Percentiles rank a stretch among this genome's conserved stretches.
phyloP scores from a whole-genome alignment of 2,888 invertebrate species.

The Stenichneumon culpator region DNA sequence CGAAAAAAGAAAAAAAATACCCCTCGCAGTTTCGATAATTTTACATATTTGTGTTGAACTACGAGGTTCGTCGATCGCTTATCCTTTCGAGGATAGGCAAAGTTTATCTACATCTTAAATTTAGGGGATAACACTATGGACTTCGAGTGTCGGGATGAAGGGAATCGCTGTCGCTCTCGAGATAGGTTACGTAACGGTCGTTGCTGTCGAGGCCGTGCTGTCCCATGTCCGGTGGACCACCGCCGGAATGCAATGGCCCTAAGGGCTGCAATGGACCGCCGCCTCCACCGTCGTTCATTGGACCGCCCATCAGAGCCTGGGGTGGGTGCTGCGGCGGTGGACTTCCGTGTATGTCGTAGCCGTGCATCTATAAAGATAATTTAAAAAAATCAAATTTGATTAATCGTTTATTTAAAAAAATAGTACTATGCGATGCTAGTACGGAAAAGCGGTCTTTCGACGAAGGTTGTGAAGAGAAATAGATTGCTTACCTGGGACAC shows the following conservation, averaged over 20 bases:
- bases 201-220: constrained; percentile 92
- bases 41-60: neutral
- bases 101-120: constrained; percentile 76
- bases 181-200: constrained; percentile 96
- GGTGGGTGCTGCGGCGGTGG: constrained; percentile 82
- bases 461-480: no score
- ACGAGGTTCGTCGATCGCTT: constrained; percentile 7
- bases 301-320: constrained; percentile 82
- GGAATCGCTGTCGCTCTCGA: constrained; percentile 92
- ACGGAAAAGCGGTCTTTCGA: no score
- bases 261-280: constrained; percentile 80
- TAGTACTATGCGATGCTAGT: no score
- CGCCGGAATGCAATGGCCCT: constrained; percentile 79
- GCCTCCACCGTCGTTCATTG: constrained; percentile 81
- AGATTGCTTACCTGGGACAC: constrained; percentile 93
- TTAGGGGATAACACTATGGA: constrained; percentile 85
- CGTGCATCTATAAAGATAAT: constrained; percentile 91
- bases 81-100: neutral
- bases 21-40: constrained; percentile 7
- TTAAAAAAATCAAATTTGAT: neutral
- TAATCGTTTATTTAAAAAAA: neutral
- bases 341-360: constrained; percentile 90
- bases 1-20: neutral
- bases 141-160: constrained; percentile 87
- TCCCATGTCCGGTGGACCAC: constrained; percentile 86